phyloP scores from a whole-genome alignment of 2,113 vertebrate genomes.

The Trogon melanurus region DNA sequence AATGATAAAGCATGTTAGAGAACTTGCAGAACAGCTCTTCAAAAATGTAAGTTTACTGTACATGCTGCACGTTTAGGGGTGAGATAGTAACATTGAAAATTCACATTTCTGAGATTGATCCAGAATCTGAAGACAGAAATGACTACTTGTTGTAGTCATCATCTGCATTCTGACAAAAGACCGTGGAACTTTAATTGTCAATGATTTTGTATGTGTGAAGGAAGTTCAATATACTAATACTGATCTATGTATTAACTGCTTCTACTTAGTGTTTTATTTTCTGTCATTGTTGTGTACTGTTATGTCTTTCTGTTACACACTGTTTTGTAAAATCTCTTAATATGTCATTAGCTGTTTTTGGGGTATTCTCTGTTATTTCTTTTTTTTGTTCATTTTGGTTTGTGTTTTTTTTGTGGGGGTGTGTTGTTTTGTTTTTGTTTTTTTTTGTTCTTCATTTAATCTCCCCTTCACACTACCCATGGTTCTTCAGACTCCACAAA shows the following conservation, averaged over 20 bases:
- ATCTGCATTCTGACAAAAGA: neutral
- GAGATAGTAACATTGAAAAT: neutral
- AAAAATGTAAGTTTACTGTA: constrained; percentile 87
- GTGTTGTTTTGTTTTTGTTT: no score
- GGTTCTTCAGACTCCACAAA: neutral
- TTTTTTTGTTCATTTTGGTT: no score
- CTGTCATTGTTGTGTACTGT: neutral
- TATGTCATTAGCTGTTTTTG: neutral
- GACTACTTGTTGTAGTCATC: neutral
- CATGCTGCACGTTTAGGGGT: neutral
- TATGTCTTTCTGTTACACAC: neutral
- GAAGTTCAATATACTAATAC: neutral
- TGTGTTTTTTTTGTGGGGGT: neutral
- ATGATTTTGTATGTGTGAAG: neutral
- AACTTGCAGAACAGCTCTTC: constrained; percentile 94
- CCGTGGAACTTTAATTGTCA: neutral
- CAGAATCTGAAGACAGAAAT: neutral
- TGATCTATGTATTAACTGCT: neutral
- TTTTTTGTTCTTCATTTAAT: neutral
- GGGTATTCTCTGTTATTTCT: neutral
- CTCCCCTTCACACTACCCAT: neutral
- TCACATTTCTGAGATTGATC: neutral
- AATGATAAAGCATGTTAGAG: constrained; percentile 89
- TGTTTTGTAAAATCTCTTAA: neutral
- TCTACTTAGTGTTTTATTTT: neutral